Percentiles rank a stretch among this genome's conserved stretches.
phyloP scores from a whole-genome alignment of 92 coral and sea anemone genomes.

The Epizoanthus fatuus region DNA sequence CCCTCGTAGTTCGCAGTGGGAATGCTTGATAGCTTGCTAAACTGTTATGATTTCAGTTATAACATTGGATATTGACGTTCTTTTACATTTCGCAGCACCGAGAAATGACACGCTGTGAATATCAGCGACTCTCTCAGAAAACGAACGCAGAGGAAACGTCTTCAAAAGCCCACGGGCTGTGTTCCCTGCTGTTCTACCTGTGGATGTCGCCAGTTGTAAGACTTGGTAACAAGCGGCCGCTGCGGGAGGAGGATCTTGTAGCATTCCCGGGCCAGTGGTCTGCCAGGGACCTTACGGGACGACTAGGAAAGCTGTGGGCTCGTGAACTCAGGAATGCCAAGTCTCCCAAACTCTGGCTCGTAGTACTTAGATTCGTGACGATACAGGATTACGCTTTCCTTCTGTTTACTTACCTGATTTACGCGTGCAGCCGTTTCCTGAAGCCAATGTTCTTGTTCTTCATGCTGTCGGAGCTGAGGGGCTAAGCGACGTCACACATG shows the following conservation, averaged over 20 bases:
- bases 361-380: background rate
- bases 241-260: background rate
- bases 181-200: background rate
- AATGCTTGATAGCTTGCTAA: no score
- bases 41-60: no score
- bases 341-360: background rate
- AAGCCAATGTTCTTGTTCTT: background rate
- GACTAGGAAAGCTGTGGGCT: background rate
- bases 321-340: background rate
- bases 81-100: no score
- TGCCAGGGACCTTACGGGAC: background rate
- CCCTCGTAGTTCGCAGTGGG: no score
- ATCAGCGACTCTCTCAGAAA: background rate
- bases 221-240: constrained; percentile 8
- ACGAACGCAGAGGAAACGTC: no score
- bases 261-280: constrained; percentile 2
- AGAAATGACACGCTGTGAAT: background rate
- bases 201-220: background rate
- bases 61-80: no score
- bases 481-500: background rate
- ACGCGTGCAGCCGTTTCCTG: background rate
- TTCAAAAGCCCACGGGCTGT: no score
- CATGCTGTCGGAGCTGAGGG: background rate
- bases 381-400: background rate
- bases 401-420: background rate